phyloP scores from a whole-genome alignment of 2,797 vertebrate species.

The Rhyacichthys aspro region DNA sequence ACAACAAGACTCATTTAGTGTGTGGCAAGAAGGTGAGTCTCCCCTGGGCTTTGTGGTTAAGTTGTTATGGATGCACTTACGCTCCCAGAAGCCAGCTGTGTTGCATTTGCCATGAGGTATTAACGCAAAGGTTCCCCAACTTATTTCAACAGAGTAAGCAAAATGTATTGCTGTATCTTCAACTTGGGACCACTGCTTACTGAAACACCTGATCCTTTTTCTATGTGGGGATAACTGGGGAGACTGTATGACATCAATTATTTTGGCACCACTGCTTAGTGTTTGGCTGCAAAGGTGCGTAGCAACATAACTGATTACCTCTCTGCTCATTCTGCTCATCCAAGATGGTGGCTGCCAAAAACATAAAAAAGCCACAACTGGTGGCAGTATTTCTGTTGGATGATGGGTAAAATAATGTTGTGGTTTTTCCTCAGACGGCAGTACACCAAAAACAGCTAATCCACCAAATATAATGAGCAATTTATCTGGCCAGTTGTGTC shows the following conservation, averaged over 20 bases:
- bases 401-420: too few species aligned
- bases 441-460: too few species aligned
- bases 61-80: slow-evolving; percentile 49
- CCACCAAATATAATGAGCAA: too few species aligned
- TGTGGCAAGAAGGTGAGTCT: slow-evolving; percentile 39
- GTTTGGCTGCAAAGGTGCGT: too few species aligned
- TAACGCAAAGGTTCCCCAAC: not conserved
- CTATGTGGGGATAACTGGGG: slow-evolving; percentile 7
- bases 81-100: slow-evolving; percentile 25
- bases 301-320: too few species aligned
- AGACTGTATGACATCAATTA: slow-evolving; percentile 1
- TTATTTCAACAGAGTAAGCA: slow-evolving; percentile 5
- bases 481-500: too few species aligned
- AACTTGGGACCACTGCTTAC: slow-evolving; percentile 10
- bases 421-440: too few species aligned
- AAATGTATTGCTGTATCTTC: slow-evolving; percentile 14
- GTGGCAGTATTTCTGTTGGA: too few species aligned
- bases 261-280: not conserved
- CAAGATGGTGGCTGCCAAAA: too few species aligned
- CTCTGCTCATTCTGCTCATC: too few species aligned
- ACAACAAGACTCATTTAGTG: slow-evolving; percentile 52
- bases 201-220: slow-evolving; percentile 12
- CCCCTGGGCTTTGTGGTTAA: slow-evolving; percentile 45
- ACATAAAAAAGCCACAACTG: too few species aligned
- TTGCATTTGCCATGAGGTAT: slow-evolving; percentile 11